A percentile compares a stretch with the other conserved stretches of the same genome.
phyloP scores from a whole-genome alignment of 92 coral and sea anemone genomes.

The Montipora capitata region DNA sequence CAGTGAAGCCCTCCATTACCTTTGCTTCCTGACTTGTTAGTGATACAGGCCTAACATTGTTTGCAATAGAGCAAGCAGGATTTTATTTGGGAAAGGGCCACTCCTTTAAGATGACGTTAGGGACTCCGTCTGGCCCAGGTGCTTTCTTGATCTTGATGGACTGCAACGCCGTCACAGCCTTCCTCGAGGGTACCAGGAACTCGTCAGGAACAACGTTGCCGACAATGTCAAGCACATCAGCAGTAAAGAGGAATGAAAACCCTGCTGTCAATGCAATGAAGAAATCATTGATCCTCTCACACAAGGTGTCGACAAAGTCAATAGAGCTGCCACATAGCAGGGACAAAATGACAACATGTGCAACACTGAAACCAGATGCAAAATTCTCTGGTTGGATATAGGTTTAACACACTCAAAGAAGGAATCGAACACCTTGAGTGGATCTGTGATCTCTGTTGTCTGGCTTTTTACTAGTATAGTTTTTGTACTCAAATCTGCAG shows the following conservation, averaged over 20 bases:
- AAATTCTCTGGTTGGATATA: too few species aligned
- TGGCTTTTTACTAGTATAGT: too few species aligned
- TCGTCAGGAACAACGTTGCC: slow-evolving; percentile 5
- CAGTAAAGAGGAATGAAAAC: background rate
- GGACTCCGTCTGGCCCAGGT: slow-evolving; percentile 37
- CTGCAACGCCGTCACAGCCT: slow-evolving; percentile 9
- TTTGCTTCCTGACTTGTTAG: slow-evolving; percentile 33
- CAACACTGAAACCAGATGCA: too few species aligned
- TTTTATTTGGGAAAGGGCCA: slow-evolving; percentile 13
- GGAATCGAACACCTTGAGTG: too few species aligned
- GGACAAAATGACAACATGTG: too few species aligned
- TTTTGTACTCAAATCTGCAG: too few species aligned
- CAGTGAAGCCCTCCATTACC: slow-evolving; percentile 30
- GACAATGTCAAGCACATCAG: background rate
- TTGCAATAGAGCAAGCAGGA: slow-evolving; percentile 26
- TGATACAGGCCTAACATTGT: slow-evolving; percentile 31
- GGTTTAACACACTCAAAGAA: too few species aligned
- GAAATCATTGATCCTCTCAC: slow-evolving; percentile 27
- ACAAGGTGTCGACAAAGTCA: background rate
- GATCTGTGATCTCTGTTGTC: too few species aligned
- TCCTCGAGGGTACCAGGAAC: background rate
- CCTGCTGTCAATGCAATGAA: slow-evolving; percentile 26
- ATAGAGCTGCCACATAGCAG: background rate
- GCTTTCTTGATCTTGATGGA: slow-evolving; percentile 16
- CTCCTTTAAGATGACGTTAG: slow-evolving; percentile 42